Percentiles rank a stretch among this genome's conserved stretches.
These are phyloP conservation scores for Pantherophis alleghaniensis DNA, from an alignment of 2,797 vertebrate species.

Conservation along the genomic window DNA sequence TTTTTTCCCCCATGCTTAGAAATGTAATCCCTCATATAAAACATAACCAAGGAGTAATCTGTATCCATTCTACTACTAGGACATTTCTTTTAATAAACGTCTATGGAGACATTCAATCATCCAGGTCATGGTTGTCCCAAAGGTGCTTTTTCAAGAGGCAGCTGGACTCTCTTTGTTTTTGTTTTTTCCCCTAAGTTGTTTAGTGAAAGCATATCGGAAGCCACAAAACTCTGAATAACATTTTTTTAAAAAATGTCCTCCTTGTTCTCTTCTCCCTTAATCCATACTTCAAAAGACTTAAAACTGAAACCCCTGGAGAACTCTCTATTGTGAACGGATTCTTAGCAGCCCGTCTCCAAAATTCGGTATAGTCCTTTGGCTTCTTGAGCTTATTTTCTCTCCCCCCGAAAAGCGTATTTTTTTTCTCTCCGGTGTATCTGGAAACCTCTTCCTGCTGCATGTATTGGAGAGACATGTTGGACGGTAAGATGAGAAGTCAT, in stretches of 20 bases:
- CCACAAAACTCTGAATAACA: neutral
- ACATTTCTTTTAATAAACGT: fast-evolving
- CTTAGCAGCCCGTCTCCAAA: neutral
- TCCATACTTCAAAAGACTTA: neutral
- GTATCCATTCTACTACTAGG: neutral
- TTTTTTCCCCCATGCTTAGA: neutral
- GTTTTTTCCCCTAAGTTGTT: neutral
- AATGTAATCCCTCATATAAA: neutral
- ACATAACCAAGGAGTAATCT: neutral
- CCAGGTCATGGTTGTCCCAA: neutral
- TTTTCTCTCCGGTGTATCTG: neutral
- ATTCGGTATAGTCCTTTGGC: neutral
- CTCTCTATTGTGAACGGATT: neutral
- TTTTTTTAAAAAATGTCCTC: neutral
- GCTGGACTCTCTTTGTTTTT: neutral
- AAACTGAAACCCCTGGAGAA: constrained; percentile 8
- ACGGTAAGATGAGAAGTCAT: neutral
- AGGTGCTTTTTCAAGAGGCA: neutral
- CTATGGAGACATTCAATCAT: neutral
- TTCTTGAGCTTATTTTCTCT: neutral
- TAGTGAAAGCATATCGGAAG: neutral
- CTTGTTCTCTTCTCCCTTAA: neutral
- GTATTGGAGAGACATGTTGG: neutral
- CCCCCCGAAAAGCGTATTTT: neutral
- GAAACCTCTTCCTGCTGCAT: neutral